phyloP scores from a whole-genome alignment of 2,888 invertebrate species.

The Chymomyza fuscimana region DNA sequence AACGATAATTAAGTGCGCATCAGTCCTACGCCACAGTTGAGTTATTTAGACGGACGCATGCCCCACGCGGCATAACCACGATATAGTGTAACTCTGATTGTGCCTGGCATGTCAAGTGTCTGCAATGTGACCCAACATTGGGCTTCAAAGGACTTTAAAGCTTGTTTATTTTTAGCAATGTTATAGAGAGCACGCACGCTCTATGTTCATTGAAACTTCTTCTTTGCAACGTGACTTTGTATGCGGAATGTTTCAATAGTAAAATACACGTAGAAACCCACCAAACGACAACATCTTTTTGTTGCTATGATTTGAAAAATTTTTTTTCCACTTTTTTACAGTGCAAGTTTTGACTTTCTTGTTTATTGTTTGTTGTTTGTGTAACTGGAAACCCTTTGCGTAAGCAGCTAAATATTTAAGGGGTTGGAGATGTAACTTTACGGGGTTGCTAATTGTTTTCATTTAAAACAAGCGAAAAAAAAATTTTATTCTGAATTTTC shows the following conservation, averaged over 20 bases:
- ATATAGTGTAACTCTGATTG: slow-evolving; percentile 8
- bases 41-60: background rate
- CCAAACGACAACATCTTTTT: slow-evolving; percentile 9
- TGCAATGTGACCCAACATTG: slow-evolving; percentile 35
- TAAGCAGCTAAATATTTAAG: slow-evolving; percentile 41
- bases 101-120: slow-evolving; percentile 13
- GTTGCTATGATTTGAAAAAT: slow-evolving; percentile 20
- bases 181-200: slow-evolving; percentile 26
- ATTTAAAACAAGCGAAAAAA: background rate
- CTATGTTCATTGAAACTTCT: slow-evolving; percentile 17
- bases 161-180: slow-evolving; percentile 31
- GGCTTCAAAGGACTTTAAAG: slow-evolving; percentile 43
- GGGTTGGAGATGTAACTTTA: background rate
- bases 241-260: slow-evolving; percentile 29
- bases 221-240: slow-evolving; percentile 65
- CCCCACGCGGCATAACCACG: background rate
- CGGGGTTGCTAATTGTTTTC: slow-evolving; percentile 48
- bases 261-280: slow-evolving; percentile 43
- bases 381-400: slow-evolving; percentile 69
- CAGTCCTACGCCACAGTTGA: no score
- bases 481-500: background rate
- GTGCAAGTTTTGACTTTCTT: slow-evolving; percentile 13
- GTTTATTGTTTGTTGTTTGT: slow-evolving; percentile 46
- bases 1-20: slow-evolving; percentile 52
- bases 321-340: background rate